phyloP scores from a whole-genome alignment of 2,888 invertebrate species.

The Sinelater perroti region DNA sequence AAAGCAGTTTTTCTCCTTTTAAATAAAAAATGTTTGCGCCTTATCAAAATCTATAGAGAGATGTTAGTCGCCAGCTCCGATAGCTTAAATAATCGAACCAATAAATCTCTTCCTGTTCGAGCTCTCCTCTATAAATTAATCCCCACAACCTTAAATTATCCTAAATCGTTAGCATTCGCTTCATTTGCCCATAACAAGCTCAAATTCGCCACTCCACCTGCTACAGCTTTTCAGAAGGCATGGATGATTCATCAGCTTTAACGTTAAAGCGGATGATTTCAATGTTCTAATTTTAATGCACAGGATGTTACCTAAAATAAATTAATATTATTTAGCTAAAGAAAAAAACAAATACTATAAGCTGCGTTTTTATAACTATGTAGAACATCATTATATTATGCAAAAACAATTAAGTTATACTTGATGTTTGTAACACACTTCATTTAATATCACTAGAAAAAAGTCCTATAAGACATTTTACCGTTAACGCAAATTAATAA shows the following conservation, averaged over 20 bases:
- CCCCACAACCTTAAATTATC: slow-evolving; percentile 4
- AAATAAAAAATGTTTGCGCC: too few relatives aligned
- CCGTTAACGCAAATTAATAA: too few relatives aligned
- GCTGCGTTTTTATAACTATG: too few relatives aligned
- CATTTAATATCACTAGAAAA: too few relatives aligned
- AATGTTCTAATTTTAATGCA: slow-evolving; percentile 1
- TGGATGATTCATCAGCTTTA: slow-evolving; percentile 13
- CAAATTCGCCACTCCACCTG: background rate
- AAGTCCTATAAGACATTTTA: too few relatives aligned
- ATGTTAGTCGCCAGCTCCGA: background rate
- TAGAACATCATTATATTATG: too few relatives aligned
- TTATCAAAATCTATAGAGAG: background rate
- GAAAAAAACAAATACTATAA: too few relatives aligned
- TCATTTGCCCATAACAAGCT: background rate
- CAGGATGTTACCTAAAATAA: slow-evolving; percentile 6
- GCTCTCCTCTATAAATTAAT: background rate
- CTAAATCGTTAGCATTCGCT: slow-evolving; percentile 8
- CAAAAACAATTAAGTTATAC: too few relatives aligned
- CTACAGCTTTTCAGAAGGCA: background rate
- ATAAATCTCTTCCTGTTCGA: background rate
- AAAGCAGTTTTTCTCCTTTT: too few relatives aligned
- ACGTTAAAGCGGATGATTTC: slow-evolving; percentile 9
- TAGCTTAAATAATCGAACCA: background rate
- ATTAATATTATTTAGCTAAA: too few relatives aligned
- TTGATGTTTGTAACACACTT: too few relatives aligned